These are phyloP conservation scores for Danio choprae DNA, from an alignment of 2,797 vertebrate genomes.

Conservation along the genomic window DNA sequence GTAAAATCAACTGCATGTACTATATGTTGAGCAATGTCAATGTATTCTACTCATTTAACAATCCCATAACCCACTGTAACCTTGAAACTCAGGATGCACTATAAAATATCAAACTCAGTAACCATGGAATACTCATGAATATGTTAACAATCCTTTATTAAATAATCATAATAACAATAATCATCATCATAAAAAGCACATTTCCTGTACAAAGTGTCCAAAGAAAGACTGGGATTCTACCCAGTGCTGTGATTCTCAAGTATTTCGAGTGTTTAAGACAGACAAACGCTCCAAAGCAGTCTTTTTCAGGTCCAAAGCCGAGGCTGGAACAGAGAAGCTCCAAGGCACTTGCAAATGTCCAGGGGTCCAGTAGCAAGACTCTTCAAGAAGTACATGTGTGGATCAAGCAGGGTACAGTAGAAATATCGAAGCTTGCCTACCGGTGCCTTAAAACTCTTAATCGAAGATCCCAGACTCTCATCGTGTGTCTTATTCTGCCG, in stretches of 20 bases:
- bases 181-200: conserved; percentile 85
- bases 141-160: conserved; percentile 95
- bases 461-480: conserved; percentile 18
- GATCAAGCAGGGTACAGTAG: not conserved
- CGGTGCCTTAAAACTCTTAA: conserved; percentile 10
- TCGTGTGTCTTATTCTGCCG: conserved; percentile 47
- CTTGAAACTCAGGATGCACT: not conserved
- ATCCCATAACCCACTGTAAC: conserved; percentile 8
- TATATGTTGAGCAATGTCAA: conserved; percentile 12
- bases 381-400: conserved; percentile 60
- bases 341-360: conserved; percentile 96
- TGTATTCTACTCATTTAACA: conserved; percentile 12
- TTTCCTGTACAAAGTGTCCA: conserved; percentile 83
- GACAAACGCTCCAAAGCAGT: conserved; percentile 71
- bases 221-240: conserved; percentile 83
- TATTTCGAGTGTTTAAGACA: conserved; percentile 67
- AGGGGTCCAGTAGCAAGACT: conserved; percentile 73
- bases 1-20: conserved; percentile 11
- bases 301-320: conserved; percentile 83
- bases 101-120: conserved; percentile 26
- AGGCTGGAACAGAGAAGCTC: conserved; percentile 83
- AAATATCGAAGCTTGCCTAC: conserved; percentile 9
- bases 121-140: conserved; percentile 37
- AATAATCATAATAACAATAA: conserved; percentile 88
- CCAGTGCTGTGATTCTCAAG: conserved; percentile 73